phyloP scores from a whole-genome alignment of 2,888 invertebrate species.

The Dolichopus griseipennis region DNA sequence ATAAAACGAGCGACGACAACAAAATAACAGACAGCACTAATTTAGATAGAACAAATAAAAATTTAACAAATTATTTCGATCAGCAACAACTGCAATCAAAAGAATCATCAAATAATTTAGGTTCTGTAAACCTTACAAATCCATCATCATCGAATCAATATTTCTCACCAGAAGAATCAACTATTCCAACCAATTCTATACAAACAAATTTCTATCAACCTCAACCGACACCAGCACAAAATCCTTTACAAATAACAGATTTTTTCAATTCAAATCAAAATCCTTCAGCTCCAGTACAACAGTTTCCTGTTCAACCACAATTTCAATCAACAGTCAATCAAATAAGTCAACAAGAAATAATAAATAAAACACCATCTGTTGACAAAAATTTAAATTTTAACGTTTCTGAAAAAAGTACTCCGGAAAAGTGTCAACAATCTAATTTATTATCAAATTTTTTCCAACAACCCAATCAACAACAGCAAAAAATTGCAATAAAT shows the following conservation, averaged over 20 bases:
- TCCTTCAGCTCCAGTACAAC: neutral
- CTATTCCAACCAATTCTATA: neutral
- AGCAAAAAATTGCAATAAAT: neutral
- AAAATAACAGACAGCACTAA: neutral
- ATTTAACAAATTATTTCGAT: neutral
- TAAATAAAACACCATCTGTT: neutral
- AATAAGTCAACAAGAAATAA: neutral
- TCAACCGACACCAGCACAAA: neutral
- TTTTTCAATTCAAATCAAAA: neutral
- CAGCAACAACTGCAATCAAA: neutral
- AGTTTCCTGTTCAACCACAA: neutral
- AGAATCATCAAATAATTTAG: neutral
- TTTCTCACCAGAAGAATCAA: neutral
- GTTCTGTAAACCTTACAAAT: too few species aligned
- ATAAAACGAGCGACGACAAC: neutral
- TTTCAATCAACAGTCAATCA: neutral
- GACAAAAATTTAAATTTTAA: constrained; percentile 4
- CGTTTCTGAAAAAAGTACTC: constrained; percentile 7
- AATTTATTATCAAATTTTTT: constrained; percentile 10
- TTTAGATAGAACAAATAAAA: neutral
- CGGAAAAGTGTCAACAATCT: neutral
- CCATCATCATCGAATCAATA: neutral
- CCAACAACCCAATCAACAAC: neutral
- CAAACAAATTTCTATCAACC: neutral
- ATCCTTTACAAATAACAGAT: neutral